Base-by-base conservation (phyloP, 2,113 vertebrate genomes). In the Antennarius striatus region DNA sequence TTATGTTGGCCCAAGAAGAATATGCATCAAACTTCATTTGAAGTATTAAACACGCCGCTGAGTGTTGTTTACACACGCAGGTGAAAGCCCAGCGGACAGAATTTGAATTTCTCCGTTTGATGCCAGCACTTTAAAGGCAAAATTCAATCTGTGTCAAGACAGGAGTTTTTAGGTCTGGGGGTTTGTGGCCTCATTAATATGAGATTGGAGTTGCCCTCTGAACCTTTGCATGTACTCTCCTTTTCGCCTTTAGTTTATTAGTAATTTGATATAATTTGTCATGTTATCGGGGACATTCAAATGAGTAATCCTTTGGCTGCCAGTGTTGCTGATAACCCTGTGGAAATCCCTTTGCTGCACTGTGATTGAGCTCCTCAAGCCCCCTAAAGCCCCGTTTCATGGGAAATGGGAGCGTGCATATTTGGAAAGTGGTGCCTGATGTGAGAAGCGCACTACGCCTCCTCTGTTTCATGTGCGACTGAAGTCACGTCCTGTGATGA, bases 11-110 rank as follows among this genome's bases (percentile, higher is more conserved):
- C 42, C 29, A 30, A 22, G 56, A 64, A 46, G 67, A 74, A 80
- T 76, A 85, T 84, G 83, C 82, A 91, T 91, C 89, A 91, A 83
- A 82, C 79, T 82, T 74, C 65, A 77, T 83, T 63, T 91, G 90
- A 90, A 88, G 83, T 86, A 86, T 92, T 87, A 86, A 91, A 91
- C 88, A 88, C 87, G 68, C 80, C 51, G 73, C 77, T 84, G 88
- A 75, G 82, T 65, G 69, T 68, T 88, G 86, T 92, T 89, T 89
- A 84, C 67, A 89, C 88, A 88, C 59, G 80, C 81, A 83, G 77
- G 85, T 90, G 87, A 91, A 89, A 75, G 84, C 87, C 76, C 56
- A 45, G 79, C 36, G 77, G 71, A 86, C 60, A 72, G 83, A 77
- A 66, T 55, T 65, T 62, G 67, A 60, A 83, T 89, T 81, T 75